Percentiles rank a stretch among this genome's conserved stretches.
phyloP scores from a whole-genome alignment of 2,888 invertebrate species.

The Octonoba sinensis region DNA sequence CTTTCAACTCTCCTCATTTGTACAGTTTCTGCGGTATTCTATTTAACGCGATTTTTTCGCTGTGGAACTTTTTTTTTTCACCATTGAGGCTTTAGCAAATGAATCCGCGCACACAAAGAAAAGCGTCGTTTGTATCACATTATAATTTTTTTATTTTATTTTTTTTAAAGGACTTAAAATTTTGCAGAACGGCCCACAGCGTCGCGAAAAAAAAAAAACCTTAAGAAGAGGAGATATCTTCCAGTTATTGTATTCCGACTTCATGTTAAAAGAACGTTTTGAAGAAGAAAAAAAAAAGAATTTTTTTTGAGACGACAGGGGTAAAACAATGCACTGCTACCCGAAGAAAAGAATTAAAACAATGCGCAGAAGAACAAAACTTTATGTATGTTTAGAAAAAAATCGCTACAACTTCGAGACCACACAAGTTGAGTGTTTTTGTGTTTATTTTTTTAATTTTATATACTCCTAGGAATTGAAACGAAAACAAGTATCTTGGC shows the following conservation, averaged over 20 bases:
- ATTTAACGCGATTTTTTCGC: conserved; percentile 38
- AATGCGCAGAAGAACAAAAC: conserved; percentile 20
- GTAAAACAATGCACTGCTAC: conserved; percentile 37
- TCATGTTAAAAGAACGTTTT: not conserved
- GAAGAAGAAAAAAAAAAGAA: conserved; percentile 1
- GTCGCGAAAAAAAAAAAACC: not conserved
- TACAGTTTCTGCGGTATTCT: conserved; percentile 10
- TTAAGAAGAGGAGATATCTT: conserved; percentile 14
- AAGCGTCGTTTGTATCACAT: conserved; percentile 45
- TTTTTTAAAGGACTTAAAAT: conserved; percentile 9
- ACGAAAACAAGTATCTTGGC: conserved; percentile 26
- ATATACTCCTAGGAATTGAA: conserved; percentile 39
- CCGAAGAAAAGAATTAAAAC: conserved; percentile 58
- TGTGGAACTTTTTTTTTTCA: conserved; percentile 9
- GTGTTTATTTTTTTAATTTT: conserved; percentile 32
- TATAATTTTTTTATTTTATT: conserved; percentile 29
- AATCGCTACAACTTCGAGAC: conserved; percentile 9
- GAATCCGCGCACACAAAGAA: conserved; percentile 46
- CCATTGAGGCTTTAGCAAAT: conserved; percentile 33
- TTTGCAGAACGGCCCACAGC: conserved; percentile 8
- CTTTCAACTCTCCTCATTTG: no score
- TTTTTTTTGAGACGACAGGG: conserved; percentile 38
- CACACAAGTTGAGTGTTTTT: conserved; percentile 20
- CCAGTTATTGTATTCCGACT: conserved; percentile 15
- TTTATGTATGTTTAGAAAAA: conserved; percentile 13